Evolutionary conservation across 2,113 vertebrate species (phyloP).

Genomic region (Ictalurus furcatus): DNA sequence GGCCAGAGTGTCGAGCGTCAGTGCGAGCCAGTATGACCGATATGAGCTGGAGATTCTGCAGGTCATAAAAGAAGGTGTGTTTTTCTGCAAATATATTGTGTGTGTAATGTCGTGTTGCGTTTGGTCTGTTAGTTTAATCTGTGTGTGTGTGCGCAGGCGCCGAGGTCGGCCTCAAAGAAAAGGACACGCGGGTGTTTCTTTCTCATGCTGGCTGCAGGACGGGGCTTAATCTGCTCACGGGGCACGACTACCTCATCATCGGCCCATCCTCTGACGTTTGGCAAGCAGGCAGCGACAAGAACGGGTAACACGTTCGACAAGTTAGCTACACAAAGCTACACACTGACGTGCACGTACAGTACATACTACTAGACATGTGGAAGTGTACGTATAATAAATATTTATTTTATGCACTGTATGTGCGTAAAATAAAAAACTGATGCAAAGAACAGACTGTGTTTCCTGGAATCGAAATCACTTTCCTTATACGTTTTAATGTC

Average conservation of each 20-base stretch:
- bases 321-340: not conserved
- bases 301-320: conserved; percentile 52
- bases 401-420: no score
- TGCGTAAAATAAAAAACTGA: no score
- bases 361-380: no score
- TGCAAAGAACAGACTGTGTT: no score
- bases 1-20: conserved; percentile 65
- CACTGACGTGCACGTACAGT: no score
- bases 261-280: conserved; percentile 68
- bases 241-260: conserved; percentile 69
- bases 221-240: conserved; percentile 58
- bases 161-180: conserved; percentile 59
- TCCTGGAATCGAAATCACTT: no score
- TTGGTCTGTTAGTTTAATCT: not conserved
- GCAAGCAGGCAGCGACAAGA: conserved; percentile 55
- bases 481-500: no score
- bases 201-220: conserved; percentile 71
- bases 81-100: not conserved
- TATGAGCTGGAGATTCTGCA: conserved; percentile 71
- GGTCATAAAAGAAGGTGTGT: conserved; percentile 70
- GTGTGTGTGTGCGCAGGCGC: conserved; percentile 49
- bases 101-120: not conserved
- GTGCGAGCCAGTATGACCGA: conserved; percentile 68
- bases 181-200: conserved; percentile 65
- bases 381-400: no score